phyloP scores from a whole-genome alignment of 2,113 vertebrate genomes.

The Pluvianellus socialis region DNA sequence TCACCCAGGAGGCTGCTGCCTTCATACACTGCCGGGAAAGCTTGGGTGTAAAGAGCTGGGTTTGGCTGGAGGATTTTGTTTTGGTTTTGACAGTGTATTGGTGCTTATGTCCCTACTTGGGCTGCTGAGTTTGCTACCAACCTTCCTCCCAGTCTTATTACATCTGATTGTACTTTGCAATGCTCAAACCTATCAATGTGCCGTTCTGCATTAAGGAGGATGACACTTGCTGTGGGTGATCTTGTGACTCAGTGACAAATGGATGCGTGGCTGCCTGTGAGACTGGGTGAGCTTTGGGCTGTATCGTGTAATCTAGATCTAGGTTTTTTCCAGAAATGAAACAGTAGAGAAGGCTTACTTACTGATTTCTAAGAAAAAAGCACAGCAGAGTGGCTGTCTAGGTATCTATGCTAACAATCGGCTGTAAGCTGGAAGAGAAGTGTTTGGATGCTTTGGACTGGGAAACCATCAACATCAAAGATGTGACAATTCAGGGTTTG shows the following conservation, averaged over 20 bases:
- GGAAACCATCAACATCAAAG: background rate
- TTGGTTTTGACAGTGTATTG: background rate
- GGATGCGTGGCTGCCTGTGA: rapidly evolving
- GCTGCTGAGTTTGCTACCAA: background rate
- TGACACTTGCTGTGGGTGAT: rapidly evolving
- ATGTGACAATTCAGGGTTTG: background rate
- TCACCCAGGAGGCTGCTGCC: background rate
- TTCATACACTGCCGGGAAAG: background rate
- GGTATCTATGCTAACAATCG: background rate
- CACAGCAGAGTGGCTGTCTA: background rate
- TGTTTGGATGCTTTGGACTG: background rate
- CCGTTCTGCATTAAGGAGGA: background rate
- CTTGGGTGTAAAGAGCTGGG: background rate
- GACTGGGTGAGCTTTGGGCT: background rate
- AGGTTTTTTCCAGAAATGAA: background rate
- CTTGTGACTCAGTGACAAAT: background rate
- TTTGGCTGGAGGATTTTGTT: background rate
- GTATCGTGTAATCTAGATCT: background rate
- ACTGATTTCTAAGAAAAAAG: background rate
- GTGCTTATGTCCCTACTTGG: background rate
- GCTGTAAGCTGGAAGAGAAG: background rate
- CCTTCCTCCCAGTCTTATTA: background rate
- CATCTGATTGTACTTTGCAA: background rate
- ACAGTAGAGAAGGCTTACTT: background rate
- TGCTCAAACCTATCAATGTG: background rate